A percentile compares a stretch with the other conserved stretches of the same genome.
Conservation (phyloP, 2,888 invertebrate species). For the Caenorhabditis afra region DNA sequence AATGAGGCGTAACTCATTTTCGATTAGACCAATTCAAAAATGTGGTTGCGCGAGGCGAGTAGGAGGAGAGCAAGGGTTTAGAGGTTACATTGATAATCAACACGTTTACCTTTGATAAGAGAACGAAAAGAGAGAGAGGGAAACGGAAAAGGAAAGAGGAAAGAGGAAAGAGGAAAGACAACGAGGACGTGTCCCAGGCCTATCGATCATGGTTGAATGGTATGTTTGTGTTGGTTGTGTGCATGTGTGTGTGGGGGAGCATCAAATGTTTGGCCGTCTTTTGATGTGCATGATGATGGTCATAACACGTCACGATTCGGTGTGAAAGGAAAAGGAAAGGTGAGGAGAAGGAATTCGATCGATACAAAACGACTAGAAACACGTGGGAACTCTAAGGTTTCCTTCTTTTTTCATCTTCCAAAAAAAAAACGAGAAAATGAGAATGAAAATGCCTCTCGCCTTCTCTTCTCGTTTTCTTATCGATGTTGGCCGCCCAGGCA, state of each 20-base stretch:
- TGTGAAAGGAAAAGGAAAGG: not conserved
- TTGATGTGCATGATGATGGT: constrained; percentile 46
- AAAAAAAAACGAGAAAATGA: too few species aligned
- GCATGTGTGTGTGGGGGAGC: constrained; percentile 19
- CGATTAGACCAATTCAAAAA: not conserved
- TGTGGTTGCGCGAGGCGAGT: not conserved
- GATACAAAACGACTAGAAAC: too few species aligned
- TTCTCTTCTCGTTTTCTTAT: not conserved
- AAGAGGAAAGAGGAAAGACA: not conserved
- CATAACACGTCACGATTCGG: not conserved
- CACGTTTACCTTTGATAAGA: constrained; percentile 6
- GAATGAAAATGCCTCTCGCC: too few species aligned
- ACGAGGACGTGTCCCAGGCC: not conserved
- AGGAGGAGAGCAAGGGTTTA: not conserved
- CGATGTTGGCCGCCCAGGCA: not conserved
- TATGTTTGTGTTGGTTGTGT: constrained; percentile 19
- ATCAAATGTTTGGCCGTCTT: constrained; percentile 53
- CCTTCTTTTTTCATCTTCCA: too few species aligned
- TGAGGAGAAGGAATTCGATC: too few species aligned
- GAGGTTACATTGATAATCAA: constrained; percentile 17
- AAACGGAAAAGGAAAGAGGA: constrained; percentile 2
- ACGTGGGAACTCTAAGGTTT: too few species aligned
- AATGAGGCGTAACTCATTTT: constrained; percentile 41
- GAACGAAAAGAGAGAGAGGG: constrained; percentile 20
- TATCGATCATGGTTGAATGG: not conserved